These are phyloP conservation scores for Eciton burchellii DNA, from an alignment of 1,140 invertebrate species.

Conservation along the genomic window DNA sequence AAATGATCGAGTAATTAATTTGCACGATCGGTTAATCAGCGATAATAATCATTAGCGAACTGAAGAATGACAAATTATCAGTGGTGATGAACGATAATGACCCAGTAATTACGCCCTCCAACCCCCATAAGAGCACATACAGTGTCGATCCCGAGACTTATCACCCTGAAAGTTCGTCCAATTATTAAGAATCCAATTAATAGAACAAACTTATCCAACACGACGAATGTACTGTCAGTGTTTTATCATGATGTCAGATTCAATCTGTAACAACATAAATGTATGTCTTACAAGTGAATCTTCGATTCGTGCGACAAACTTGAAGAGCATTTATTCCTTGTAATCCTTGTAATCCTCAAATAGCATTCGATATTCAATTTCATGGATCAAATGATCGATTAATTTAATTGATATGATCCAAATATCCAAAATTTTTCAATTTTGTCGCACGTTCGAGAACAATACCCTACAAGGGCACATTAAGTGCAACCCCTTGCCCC, in stretches of 20 bases:
- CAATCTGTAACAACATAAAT: constrained; percentile 28
- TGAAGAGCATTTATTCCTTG: not conserved
- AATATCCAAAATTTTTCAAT: not conserved
- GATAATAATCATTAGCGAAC: not conserved
- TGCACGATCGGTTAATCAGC: not conserved
- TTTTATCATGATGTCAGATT: constrained; percentile 4
- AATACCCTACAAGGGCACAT: constrained; percentile 2
- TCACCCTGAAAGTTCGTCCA: not conserved
- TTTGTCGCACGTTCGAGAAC: not conserved
- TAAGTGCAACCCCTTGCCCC: not conserved
- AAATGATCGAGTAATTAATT: constrained; percentile 6
- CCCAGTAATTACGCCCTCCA: not conserved
- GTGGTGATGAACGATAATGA: constrained; percentile 4
- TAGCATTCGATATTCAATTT: not conserved
- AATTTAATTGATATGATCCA: not conserved
- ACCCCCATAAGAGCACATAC: constrained; percentile 14
- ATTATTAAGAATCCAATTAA: constrained; percentile 23
- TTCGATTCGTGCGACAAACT: constrained; percentile 19
- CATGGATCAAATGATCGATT: not conserved
- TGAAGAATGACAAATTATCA: not conserved
- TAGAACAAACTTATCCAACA: constrained; percentile 23
- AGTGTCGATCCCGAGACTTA: constrained; percentile 15
- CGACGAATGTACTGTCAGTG: constrained; percentile 15
- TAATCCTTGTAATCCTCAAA: not conserved
- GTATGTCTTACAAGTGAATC: constrained; percentile 28